phyloP scores from a whole-genome alignment of 2,797 vertebrate species.

The Miichthys miiuy region DNA sequence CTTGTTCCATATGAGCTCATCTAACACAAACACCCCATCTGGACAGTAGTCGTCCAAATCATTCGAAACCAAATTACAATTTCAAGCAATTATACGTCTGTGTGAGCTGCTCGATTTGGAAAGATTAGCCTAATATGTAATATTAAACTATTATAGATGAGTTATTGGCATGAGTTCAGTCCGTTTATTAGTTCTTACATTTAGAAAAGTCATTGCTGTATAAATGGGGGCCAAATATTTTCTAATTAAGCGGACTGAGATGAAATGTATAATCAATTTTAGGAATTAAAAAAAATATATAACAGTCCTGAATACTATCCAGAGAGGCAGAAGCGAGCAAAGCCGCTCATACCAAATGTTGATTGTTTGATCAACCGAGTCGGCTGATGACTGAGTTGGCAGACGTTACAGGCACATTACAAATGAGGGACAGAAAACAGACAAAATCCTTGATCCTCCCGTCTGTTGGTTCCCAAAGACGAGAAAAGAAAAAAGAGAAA shows the following conservation, averaged over 20 bases:
- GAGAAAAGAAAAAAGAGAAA: conserved; percentile 3
- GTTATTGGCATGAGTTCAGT: background rate
- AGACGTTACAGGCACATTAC: conserved; percentile 30
- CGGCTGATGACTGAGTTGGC: conserved; percentile 46
- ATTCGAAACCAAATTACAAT: conserved; percentile 29
- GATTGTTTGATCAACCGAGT: conserved; percentile 44
- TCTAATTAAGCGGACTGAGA: background rate
- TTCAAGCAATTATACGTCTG: conserved; percentile 25
- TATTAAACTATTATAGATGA: conserved; percentile 3
- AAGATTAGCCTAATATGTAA: conserved; percentile 9
- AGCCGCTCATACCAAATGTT: conserved; percentile 47
- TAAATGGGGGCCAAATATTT: background rate
- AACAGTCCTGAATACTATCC: conserved; percentile 9
- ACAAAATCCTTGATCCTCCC: conserved; percentile 62
- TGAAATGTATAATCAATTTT: background rate
- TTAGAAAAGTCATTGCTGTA: background rate
- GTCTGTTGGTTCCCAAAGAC: conserved; percentile 47
- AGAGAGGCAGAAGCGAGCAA: conserved; percentile 5
- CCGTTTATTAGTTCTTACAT: conserved; percentile 3
- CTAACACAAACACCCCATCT: conserved; percentile 28
- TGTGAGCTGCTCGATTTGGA: conserved; percentile 22
- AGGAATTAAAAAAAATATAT: background rate
- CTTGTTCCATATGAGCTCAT: conserved; percentile 13
- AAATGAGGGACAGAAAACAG: conserved; percentile 30
- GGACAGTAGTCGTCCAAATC: conserved; percentile 13